Conservation (phyloP, 2,113 vertebrate species). For the Illadopsis cleaveri region DNA sequence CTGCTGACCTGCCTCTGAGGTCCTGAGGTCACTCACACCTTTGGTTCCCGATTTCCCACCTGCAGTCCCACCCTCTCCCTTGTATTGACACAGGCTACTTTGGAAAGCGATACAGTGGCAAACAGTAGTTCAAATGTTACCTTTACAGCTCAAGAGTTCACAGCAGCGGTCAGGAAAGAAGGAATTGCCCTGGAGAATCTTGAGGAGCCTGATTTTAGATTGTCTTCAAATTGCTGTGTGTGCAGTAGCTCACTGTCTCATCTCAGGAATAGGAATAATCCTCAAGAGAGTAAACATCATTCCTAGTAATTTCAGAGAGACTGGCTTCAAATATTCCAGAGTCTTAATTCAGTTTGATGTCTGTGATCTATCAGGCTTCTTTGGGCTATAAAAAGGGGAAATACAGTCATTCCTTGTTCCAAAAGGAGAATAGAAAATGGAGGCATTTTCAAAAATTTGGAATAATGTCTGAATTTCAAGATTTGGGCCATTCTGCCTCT, state of each 20-base stretch:
- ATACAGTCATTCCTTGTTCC: not conserved
- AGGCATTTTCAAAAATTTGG: not conserved
- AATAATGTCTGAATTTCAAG: not conserved
- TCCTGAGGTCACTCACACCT: not conserved
- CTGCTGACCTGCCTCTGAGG: rapidly evolving
- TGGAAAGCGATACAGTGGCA: not conserved
- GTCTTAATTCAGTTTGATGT: not conserved
- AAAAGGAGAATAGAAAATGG: not conserved
- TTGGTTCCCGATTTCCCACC: too few species aligned
- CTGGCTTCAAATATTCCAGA: not conserved
- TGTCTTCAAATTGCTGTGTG: not conserved
- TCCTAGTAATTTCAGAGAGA: not conserved
- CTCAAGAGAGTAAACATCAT: not conserved
- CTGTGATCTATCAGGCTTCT: not conserved
- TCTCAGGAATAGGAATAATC: not conserved
- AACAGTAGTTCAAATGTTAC: not conserved
- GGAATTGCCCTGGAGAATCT: not conserved
- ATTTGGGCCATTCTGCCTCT: not conserved
- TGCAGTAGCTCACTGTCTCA: not conserved
- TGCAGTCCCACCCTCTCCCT: not conserved
- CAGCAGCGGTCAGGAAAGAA: not conserved
- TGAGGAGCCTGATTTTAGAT: not conserved
- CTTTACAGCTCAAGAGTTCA: not conserved
- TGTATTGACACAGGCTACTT: too few species aligned
- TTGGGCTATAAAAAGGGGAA: not conserved